A percentile compares a stretch with the other conserved stretches of the same genome.
These are phyloP conservation scores for Arrhopalites spinosus DNA, from an alignment of 2,888 invertebrate species.

Conservation along the genomic window DNA sequence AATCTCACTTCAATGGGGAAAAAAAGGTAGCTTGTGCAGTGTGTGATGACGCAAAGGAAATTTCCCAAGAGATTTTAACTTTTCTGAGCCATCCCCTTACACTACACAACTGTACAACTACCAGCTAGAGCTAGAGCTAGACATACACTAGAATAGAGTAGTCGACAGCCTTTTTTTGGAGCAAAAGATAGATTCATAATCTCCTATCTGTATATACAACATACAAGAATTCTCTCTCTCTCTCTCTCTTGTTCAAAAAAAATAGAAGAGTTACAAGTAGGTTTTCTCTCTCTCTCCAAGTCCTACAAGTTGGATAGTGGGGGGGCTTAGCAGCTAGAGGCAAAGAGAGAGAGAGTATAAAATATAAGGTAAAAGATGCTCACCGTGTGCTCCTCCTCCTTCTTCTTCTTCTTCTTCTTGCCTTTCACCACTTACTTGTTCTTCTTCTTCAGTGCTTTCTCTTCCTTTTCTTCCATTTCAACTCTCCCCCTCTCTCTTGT, in stretches of 20 bases:
- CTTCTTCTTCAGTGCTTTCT: too few relatives aligned
- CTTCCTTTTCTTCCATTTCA: not conserved
- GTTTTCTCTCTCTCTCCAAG: conserved; percentile 10
- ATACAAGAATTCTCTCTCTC: not conserved
- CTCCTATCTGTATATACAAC: conserved; percentile 33
- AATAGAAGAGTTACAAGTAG: not conserved
- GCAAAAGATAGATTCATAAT: conserved; percentile 43
- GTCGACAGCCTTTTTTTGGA: conserved; percentile 23
- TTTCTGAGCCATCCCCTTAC: conserved; percentile 35
- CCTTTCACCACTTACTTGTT: not conserved
- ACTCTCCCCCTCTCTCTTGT: not conserved
- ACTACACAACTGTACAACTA: not conserved
- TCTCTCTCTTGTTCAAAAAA: not conserved
- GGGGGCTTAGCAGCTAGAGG: conserved; percentile 8
- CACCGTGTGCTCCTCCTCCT: not conserved
- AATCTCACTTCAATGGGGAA: conserved; percentile 43
- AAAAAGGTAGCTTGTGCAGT: conserved; percentile 24
- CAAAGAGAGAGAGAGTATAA: not conserved
- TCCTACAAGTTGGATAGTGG: conserved; percentile 7
- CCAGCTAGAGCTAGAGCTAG: not conserved
- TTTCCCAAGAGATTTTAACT: conserved; percentile 47
- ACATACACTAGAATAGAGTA: not conserved
- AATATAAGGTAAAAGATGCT: conserved; percentile 1
- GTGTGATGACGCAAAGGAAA: conserved; percentile 45
- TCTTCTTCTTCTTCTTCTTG: not conserved